These are phyloP conservation scores for Drosophila athabasca DNA, from an alignment of 1,140 invertebrate genomes.

Conservation along the genomic window DNA sequence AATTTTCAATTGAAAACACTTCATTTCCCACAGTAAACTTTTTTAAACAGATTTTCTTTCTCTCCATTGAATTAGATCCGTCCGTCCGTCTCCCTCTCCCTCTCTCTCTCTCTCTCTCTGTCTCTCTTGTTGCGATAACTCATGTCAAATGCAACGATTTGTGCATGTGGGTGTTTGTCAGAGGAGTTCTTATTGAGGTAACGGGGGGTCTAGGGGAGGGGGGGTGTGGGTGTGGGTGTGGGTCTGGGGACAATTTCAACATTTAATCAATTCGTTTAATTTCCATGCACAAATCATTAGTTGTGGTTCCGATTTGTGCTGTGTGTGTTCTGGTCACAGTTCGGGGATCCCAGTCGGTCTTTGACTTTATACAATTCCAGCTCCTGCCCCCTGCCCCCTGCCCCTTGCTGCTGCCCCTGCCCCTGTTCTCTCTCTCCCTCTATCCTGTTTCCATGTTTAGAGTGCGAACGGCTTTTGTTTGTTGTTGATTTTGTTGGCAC, in stretches of 20 bases:
- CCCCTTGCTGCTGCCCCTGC: background rate
- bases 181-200: background rate
- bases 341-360: slow-evolving; percentile 34
- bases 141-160: too few species aligned
- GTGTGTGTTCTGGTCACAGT: slow-evolving; percentile 39
- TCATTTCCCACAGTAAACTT: too few species aligned
- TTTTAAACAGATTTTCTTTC: too few species aligned
- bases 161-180: too few species aligned
- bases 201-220: background rate
- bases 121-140: too few species aligned
- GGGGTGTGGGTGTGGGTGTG: too few species aligned
- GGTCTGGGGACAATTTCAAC: slow-evolving; percentile 56
- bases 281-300: slow-evolving; percentile 56
- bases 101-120: too few species aligned
- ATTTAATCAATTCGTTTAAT: slow-evolving; percentile 75
- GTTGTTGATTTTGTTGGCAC: slow-evolving; percentile 34
- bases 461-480: slow-evolving; percentile 35
- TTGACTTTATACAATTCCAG: slow-evolving; percentile 10
- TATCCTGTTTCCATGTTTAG: slow-evolving; percentile 5
- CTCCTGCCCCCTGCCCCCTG: background rate
- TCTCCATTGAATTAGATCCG: too few species aligned
- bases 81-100: too few species aligned
- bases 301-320: slow-evolving; percentile 27
- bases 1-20: too few species aligned
- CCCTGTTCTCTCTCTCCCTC: background rate